Base-by-base conservation (phyloP, 2,888 invertebrate species). In the Latrodectus elegans region DNA sequence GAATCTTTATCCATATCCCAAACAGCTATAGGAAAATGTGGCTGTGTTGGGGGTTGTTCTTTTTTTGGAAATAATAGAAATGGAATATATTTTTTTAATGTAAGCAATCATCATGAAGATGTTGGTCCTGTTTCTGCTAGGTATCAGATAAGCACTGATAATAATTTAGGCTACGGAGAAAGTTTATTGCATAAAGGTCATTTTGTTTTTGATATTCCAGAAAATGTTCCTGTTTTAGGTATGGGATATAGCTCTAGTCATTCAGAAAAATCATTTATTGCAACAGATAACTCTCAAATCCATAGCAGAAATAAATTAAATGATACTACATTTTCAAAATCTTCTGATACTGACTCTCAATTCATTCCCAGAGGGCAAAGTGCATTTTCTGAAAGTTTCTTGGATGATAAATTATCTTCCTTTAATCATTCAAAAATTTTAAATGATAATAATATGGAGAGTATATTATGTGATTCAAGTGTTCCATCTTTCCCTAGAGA, bases 21-120 rank as follows among this genome's bases (percentile, higher is more conserved):
- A 15, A 65, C 89, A 52, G 60, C 89, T 15, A 84, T 80, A 15
- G 92, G 92, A 52, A 96, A 96, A 90, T 99, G 99, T 92, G 99
- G 99, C 0, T 99, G 99, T 92, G 95, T 96, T 53, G 99, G 99
- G 4, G 98, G 98, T 0, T 98, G 98, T 91, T 94, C 94, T 14
- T 99, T 99, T 93, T 99, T 99, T 92, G 99, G 98, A 3, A 95
- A 94, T 81, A 98, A 98, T 92, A 94, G 95, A 91, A 97, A 98
- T 92, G 99, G 98, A 0, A 93, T 95, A 14, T 95, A 95, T 90
- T 98, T 98, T 92, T 96, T 99, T 90, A 96, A 96, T 72, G 51
- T 71, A 10, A 78, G 38, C 51, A 77, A 68, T 55, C 83, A 74
- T 75, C 51, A 68, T 15, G 77, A 83, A 67, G 89, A 89, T 17